A percentile compares a stretch with the other conserved stretches of the same genome.
phyloP scores from a whole-genome alignment of 2,888 invertebrate genomes.

The Micropterix aruncella region DNA sequence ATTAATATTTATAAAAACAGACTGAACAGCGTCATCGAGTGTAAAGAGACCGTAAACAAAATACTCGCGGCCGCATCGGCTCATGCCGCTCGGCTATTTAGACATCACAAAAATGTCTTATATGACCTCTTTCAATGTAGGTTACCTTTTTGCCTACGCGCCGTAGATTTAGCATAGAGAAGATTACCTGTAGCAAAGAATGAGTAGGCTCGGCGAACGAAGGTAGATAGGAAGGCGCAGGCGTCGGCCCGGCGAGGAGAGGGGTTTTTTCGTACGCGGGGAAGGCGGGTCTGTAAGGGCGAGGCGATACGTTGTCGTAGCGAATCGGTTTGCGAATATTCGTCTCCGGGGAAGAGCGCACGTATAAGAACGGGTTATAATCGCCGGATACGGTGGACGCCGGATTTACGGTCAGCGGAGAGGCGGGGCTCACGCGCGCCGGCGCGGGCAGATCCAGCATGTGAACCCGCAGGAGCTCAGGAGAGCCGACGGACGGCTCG shows the following conservation, averaged over 20 bases:
- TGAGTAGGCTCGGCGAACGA: neutral
- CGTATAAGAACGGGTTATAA: neutral
- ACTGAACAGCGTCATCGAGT: too few relatives aligned
- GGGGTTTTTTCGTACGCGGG: neutral
- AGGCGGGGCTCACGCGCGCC: neutral
- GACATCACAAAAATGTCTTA: too few relatives aligned
- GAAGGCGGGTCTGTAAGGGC: neutral
- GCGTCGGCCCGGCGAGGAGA: neutral
- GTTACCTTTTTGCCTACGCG: too few relatives aligned
- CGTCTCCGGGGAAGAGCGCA: neutral
- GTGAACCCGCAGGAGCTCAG: neutral
- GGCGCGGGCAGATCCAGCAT: neutral
- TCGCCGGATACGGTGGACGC: neutral
- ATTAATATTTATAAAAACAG: too few relatives aligned
- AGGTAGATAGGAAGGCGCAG: neutral
- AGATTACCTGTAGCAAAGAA: neutral
- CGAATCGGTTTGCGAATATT: neutral
- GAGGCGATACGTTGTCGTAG: neutral
- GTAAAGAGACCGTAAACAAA: too few relatives aligned
- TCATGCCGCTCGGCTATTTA: too few relatives aligned
- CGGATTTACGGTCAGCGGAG: neutral
- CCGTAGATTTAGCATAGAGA: slow-evolving; percentile 17
- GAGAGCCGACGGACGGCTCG: neutral
- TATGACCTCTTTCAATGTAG: too few relatives aligned
- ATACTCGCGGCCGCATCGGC: too few relatives aligned